Conservation (phyloP, 2,113 vertebrate genomes). For the Lophotis ruficrista region DNA sequence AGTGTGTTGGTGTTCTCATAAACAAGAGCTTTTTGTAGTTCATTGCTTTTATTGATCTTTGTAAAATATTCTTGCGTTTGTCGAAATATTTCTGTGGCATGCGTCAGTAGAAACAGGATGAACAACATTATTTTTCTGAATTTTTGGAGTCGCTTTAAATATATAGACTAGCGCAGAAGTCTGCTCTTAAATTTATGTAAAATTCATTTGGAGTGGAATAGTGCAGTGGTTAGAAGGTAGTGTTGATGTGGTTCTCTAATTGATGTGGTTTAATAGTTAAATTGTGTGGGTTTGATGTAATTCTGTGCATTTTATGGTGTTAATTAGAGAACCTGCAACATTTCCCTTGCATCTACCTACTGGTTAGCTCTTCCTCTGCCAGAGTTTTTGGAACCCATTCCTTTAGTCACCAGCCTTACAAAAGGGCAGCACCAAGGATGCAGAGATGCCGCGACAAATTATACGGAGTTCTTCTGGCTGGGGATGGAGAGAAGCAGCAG, state of each 20-base stretch:
- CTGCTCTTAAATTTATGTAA: background rate
- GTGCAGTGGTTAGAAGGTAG: background rate
- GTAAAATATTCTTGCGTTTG: background rate
- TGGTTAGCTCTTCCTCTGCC: background rate
- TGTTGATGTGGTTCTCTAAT: background rate
- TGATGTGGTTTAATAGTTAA: background rate
- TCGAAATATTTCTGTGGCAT: background rate
- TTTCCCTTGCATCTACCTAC: background rate
- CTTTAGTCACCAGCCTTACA: background rate
- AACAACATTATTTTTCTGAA: background rate
- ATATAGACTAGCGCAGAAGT: background rate
- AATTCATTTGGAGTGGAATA: background rate
- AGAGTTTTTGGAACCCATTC: background rate
- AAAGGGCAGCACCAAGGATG: background rate
- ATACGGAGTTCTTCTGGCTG: background rate
- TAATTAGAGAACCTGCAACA: background rate
- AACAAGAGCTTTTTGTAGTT: background rate
- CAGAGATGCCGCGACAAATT: background rate
- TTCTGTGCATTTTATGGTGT: background rate
- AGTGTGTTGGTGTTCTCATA: background rate
- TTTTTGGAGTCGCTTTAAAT: background rate
- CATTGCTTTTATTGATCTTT: background rate
- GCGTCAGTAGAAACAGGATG: background rate
- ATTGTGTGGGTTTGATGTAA: background rate
- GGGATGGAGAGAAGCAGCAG: background rate